phyloP scores from a whole-genome alignment of 2,113 vertebrate genomes.

The Siphamia tubifer region DNA sequence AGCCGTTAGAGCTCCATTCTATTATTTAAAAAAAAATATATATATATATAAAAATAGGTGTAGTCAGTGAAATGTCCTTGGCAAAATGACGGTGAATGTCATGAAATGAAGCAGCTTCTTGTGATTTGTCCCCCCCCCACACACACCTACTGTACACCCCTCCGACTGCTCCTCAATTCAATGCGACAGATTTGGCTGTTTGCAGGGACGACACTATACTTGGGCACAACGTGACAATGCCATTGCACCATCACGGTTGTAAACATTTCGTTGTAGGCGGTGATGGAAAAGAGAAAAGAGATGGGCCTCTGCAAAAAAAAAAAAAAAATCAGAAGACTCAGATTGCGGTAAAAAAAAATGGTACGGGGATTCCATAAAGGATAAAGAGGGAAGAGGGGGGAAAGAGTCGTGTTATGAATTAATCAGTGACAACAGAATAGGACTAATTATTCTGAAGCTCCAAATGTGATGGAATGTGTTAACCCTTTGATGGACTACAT shows the following conservation, averaged over 20 bases:
- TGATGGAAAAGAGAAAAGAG: too few relatives aligned
- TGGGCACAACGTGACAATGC: slow-evolving; percentile 66
- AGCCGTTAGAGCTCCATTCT: slow-evolving; percentile 23
- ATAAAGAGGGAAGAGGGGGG: not conserved
- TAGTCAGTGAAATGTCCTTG: slow-evolving; percentile 66
- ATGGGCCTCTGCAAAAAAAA: slow-evolving; percentile 22
- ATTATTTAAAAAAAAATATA: too few relatives aligned
- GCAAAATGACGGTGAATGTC: slow-evolving; percentile 70
- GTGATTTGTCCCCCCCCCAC: not conserved
- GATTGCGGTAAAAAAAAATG: slow-evolving; percentile 67
- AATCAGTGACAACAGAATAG: slow-evolving; percentile 4
- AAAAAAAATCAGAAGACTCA: slow-evolving; percentile 7
- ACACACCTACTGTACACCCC: too few relatives aligned
- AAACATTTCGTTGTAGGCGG: slow-evolving; percentile 66
- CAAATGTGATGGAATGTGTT: slow-evolving; percentile 59
- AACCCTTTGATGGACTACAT: too few relatives aligned
- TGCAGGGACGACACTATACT: slow-evolving; percentile 32
- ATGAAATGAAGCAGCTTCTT: slow-evolving; percentile 36
- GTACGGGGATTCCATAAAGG: not conserved
- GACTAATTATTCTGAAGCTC: not conserved
- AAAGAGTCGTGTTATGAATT: slow-evolving; percentile 32
- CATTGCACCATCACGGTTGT: slow-evolving; percentile 67
- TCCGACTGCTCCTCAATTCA: slow-evolving; percentile 21
- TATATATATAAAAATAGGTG: too few relatives aligned
- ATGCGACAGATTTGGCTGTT: slow-evolving; percentile 57